These are phyloP conservation scores for Myotis lucifugus DNA, from an alignment of 2,113 vertebrate species.

Conservation along the genomic window DNA sequence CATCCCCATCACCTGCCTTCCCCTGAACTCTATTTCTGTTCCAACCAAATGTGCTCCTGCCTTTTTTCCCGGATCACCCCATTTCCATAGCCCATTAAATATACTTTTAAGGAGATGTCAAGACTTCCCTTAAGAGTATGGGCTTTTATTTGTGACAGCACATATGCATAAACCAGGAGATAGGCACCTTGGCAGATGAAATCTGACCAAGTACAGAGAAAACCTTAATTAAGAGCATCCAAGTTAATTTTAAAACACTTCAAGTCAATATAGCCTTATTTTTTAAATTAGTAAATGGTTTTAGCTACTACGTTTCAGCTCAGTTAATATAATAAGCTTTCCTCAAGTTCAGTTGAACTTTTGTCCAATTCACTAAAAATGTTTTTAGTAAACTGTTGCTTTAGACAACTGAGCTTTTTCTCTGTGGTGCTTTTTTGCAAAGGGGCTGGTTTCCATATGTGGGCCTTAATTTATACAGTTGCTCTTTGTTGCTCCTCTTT, in stretches of 20 bases:
- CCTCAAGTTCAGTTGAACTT: slow-evolving; percentile 50
- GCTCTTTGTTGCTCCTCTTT: slow-evolving; percentile 11
- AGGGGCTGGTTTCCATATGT: slow-evolving; percentile 20
- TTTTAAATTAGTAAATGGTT: slow-evolving; percentile 46
- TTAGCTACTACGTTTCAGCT: slow-evolving; percentile 49
- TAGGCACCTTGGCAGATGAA: not conserved
- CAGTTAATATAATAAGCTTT: slow-evolving; percentile 29
- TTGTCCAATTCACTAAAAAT: slow-evolving; percentile 49
- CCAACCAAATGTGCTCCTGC: not conserved
- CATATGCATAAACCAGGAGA: not conserved
- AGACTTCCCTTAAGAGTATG: slow-evolving; percentile 29
- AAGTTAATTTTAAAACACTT: slow-evolving; percentile 34
- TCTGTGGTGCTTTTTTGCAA: not conserved
- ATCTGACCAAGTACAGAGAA: not conserved
- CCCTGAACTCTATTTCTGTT: slow-evolving; percentile 30
- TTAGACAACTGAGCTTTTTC: slow-evolving; percentile 47
- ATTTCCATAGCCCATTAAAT: slow-evolving; percentile 16
- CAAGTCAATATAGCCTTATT: slow-evolving; percentile 16
- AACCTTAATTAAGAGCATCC: not conserved
- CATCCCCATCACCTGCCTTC: slow-evolving; percentile 16
- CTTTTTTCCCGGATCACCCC: not conserved
- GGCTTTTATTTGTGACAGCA: not conserved
- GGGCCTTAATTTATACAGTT: not conserved
- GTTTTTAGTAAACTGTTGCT: slow-evolving; percentile 35
- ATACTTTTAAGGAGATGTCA: slow-evolving; percentile 33